Evolutionary conservation across 2,797 vertebrate genomes (phyloP).

Genomic region (Microcaecilia unicolor): DNA sequence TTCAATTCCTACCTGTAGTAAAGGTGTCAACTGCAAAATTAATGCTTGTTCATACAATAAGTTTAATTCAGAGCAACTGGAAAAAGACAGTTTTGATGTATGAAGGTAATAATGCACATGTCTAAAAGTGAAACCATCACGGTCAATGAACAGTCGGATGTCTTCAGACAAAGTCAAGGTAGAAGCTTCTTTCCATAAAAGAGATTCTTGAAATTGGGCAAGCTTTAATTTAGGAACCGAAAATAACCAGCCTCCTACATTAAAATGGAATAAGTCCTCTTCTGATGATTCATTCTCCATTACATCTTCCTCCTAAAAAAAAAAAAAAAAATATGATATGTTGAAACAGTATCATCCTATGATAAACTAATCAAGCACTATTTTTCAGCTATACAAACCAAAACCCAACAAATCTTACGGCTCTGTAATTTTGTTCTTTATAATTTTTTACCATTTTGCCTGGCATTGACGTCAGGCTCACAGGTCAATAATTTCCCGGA

Average conservation of each 20-base stretch:
- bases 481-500: too few species aligned
- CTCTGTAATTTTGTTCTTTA: too few species aligned
- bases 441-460: too few species aligned
- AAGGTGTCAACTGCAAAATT: slow-evolving; percentile 34
- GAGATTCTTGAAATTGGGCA: slow-evolving; percentile 39
- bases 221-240: slow-evolving; percentile 39
- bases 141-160: slow-evolving; percentile 44
- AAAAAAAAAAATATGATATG: slow-evolving; percentile 15
- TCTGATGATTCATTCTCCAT: fast-evolving
- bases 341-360: too few species aligned
- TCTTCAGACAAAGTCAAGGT: slow-evolving; percentile 15
- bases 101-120: slow-evolving; percentile 53
- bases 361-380: too few species aligned
- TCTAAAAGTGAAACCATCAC: slow-evolving; percentile 50
- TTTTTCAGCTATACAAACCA: too few species aligned
- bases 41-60: slow-evolving; percentile 45
- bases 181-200: slow-evolving; percentile 41
- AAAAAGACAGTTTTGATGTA: slow-evolving; percentile 43
- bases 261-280: slow-evolving; percentile 33
- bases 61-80: slow-evolving; percentile 36
- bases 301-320: slow-evolving; percentile 14
- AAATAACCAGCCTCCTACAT: slow-evolving; percentile 47
- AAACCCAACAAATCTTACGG: too few species aligned
- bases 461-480: too few species aligned
- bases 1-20: slow-evolving; percentile 36